phyloP scores from a whole-genome alignment of 2,113 vertebrate species.

The Ceyx cyanopectus region DNA sequence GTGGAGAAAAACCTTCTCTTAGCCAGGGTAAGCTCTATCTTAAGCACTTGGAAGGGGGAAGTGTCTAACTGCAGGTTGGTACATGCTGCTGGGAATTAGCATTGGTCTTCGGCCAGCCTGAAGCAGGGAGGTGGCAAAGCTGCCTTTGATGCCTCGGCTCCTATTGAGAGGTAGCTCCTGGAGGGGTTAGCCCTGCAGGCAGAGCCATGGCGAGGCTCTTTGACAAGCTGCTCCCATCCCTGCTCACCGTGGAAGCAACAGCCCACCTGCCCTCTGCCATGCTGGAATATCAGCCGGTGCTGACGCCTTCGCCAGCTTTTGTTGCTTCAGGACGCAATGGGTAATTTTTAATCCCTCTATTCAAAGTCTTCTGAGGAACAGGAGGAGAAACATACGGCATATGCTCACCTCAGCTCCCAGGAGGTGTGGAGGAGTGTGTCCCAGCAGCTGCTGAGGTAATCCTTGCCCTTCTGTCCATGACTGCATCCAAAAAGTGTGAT shows the following conservation, averaged over 20 bases:
- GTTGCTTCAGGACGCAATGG: background rate
- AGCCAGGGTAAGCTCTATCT: background rate
- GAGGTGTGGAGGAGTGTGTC: background rate
- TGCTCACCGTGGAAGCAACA: background rate
- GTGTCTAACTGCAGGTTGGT: background rate
- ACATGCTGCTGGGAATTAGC: background rate
- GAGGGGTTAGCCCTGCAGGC: background rate
- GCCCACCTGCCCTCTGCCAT: background rate
- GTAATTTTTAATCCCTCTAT: constrained; percentile 57
- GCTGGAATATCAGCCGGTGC: constrained; percentile 3
- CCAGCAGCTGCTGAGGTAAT: constrained; percentile 19
- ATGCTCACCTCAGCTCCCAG: constrained; percentile 23
- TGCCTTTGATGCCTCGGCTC: background rate
- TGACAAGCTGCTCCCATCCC: background rate
- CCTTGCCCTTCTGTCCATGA: background rate
- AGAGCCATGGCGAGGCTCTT: background rate
- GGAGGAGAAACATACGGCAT: constrained; percentile 23
- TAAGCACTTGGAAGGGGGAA: background rate
- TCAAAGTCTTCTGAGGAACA: background rate
- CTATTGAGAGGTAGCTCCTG: background rate
- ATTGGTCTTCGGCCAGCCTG: background rate
- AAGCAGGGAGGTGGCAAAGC: background rate
- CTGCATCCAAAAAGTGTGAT: accelerated
- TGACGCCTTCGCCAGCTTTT: background rate
- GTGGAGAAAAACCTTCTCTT: background rate